Base-by-base conservation (phyloP, 2,888 invertebrate genomes). In the Polietes domitor region DNA sequence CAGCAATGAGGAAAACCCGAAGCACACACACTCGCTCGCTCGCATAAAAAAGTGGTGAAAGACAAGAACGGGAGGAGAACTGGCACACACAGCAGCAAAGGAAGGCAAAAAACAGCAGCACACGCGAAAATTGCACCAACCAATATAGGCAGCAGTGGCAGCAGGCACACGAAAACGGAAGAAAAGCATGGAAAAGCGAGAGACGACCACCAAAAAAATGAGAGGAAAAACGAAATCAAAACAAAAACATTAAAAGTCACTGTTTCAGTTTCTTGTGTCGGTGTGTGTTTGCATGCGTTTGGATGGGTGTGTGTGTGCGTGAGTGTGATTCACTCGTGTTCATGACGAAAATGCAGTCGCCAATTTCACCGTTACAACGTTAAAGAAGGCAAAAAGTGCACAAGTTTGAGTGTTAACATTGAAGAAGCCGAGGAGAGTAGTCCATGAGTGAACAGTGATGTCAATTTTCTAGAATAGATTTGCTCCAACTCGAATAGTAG, bases 221-320 rank as follows among this genome's bases (percentile, higher is more conserved):
- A 84, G 82, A 76, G 82, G 78, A 84, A 84, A 75, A 84, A 71
- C 76, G 76, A 78, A 82, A 84, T 84, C 84, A 84, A 84, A 84
- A 84, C 84, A 84, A 84, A 84, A 68, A 68, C 68, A 68, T 68
- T 68, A 68, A 32, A 79, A 84, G 68, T 41, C 78, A 82, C 43
- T 63, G 65, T 17, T 21, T 17, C 2, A n/a, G n/a, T n/a, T n/a
- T n/a, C n/a, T n/a, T n/a, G n/a, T n/a, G n/a, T n/a, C n/a, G n/a
- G 12, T 50, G 9, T 28, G 21, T 21, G 24, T 17, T 17, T 50
- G 65, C 43, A 70, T 65, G 73, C 55, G 73, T 28, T n/a, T n/a
- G n/a, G n/a, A n/a, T n/a, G n/a, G n/a, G n/a, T n/a, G n/a, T n/a
- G n/a, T n/a, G n/a, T n/a, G 47, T 26, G 47, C 17, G 53, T 50